Evolutionary conservation across 92 coral and sea anemone genomes (phyloP).

Genomic region (Parazoanthus swiftii): DNA sequence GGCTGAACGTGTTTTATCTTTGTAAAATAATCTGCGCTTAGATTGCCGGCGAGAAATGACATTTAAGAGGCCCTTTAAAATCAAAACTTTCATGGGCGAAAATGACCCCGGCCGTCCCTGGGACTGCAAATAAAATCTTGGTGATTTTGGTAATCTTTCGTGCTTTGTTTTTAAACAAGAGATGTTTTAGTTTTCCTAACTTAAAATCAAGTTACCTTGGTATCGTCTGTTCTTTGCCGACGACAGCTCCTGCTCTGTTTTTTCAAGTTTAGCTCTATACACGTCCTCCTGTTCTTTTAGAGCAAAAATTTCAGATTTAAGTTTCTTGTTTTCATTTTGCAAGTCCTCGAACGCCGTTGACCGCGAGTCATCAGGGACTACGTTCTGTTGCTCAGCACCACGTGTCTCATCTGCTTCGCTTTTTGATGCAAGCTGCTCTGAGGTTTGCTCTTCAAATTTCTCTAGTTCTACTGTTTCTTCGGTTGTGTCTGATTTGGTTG

Average conservation of each 20-base stretch:
- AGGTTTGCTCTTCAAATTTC: background rate
- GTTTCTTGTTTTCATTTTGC: conserved; percentile 45
- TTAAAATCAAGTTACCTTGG: conserved; percentile 32
- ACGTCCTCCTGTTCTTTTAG: conserved; percentile 53
- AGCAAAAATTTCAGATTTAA: conserved; percentile 53
- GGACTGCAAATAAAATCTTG: background rate
- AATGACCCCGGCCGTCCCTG: too few relatives aligned
- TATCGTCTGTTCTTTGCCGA: conserved; percentile 38
- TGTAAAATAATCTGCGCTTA: background rate
- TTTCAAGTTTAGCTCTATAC: conserved; percentile 50
- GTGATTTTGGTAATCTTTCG: background rate
- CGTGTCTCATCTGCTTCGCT: background rate
- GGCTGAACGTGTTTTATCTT: background rate
- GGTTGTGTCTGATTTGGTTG: background rate
- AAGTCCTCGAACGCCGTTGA: conserved; percentile 23
- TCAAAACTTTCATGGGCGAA: too few relatives aligned
- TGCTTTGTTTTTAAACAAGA: background rate
- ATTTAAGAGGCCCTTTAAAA: too few relatives aligned
- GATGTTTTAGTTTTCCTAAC: background rate
- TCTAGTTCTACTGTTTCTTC: background rate
- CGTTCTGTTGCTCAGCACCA: background rate
- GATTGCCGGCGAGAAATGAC: too few relatives aligned
- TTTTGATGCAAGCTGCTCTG: background rate
- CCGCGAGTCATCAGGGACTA: background rate
- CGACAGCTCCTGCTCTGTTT: conserved; percentile 60